Evolutionary conservation across 2,888 invertebrate species (phyloP), one percentile per base, ranked within the genome.

Genomic region (Nemapogon koenigi): DNA sequence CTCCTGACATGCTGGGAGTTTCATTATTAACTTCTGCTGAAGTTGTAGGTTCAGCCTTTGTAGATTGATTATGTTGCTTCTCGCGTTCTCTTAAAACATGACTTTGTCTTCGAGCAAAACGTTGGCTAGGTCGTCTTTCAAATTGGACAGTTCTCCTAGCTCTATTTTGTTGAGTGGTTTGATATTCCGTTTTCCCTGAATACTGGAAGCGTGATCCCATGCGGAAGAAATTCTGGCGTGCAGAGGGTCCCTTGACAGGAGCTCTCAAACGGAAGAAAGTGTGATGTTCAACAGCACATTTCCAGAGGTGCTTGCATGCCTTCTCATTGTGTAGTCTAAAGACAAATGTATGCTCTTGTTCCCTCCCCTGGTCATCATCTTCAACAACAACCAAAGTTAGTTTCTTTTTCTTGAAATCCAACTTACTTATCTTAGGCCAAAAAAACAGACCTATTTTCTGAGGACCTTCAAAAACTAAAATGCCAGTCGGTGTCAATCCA

Each of bases 251-350:
- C 64, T 94, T 94, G 1, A 91, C 89, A 1, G 94, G 91, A 22
- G 91, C 92, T 47, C 93, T 86, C 38, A 99, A 81, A 45, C 99
- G 87, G 84, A 98, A 99, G 82, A 99, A 99, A 1, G 97, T 94
- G 79, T 99, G 99, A 78, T 99, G 97, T 70, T 99, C 99, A 1
- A 99, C 94, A 16, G 98, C 98, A 81, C 99, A 99, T 72, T 99
- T 99, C 99, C 99, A 99, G 46, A 99, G 81, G 75, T 99, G 99
- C 68, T 99, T 99, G 65, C 97, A 97, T 1, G 98, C 97, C 66
- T 97, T 97, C 63, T 97, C 95, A 62, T 97, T 98, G 50, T 92
- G 90, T 49, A 98, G 78, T 41, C 93, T 84, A 70, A 99, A 99
- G 3, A 99, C 97, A 68, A 99, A 99, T 0, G 97, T 97, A 69